Evolutionary conservation across 2,797 vertebrate species (phyloP).

Genomic region (Ciconia nigra): DNA sequence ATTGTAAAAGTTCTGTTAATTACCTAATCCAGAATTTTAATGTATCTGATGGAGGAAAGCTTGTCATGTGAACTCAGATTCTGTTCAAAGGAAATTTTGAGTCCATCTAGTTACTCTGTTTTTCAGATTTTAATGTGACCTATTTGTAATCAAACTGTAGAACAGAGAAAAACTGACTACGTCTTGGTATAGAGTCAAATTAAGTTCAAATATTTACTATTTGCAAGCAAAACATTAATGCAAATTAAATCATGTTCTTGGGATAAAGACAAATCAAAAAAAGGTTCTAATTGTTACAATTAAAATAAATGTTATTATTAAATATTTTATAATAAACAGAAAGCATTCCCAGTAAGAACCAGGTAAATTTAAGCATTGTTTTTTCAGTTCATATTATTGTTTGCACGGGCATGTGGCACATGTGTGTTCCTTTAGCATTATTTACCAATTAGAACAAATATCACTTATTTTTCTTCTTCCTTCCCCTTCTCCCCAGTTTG

Average conservation of each 20-base stretch:
- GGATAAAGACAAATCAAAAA: conserved; percentile 17
- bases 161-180: neutral
- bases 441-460: neutral
- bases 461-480: neutral
- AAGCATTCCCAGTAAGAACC: neutral
- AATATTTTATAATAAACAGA: neutral
- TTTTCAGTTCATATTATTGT: neutral
- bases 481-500: neutral
- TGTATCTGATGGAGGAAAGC: neutral
- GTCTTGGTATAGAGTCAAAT: neutral
- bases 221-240: conserved; percentile 3
- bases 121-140: neutral
- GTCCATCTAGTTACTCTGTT: neutral
- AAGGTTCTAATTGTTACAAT: neutral
- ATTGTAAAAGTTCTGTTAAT: neutral
- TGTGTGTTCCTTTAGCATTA: neutral
- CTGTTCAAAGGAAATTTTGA: neutral
- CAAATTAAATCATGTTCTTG: conserved; percentile 54
- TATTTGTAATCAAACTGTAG: neutral
- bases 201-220: conserved; percentile 67
- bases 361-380: neutral
- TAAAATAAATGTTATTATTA: neutral
- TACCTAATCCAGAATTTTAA: neutral
- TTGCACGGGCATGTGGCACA: neutral
- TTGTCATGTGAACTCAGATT: neutral